Conservation (phyloP, 2,797 vertebrate species). For the Sandelia bainsii region DNA sequence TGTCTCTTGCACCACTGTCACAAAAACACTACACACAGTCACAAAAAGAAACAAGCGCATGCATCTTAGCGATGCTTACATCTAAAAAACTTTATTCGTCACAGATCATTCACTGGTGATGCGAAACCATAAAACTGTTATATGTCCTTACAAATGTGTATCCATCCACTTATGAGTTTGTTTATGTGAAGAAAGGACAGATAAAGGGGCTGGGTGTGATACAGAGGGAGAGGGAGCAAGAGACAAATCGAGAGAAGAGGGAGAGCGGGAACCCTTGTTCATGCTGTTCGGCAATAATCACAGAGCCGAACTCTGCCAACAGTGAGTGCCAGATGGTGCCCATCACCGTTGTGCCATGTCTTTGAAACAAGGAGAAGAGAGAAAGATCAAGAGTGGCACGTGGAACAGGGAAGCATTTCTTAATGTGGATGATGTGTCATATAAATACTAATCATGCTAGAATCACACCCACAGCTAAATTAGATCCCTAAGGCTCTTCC, state of each 20-base stretch:
- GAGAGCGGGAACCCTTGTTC: conserved; percentile 65
- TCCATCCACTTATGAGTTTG: conserved; percentile 53
- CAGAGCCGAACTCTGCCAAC: conserved; percentile 71
- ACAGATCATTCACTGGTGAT: conserved; percentile 37
- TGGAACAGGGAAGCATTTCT: conserved; percentile 71
- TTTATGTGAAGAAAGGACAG: conserved; percentile 59
- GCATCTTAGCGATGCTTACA: conserved; percentile 2
- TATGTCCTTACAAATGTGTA: conserved; percentile 43
- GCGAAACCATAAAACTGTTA: conserved; percentile 15
- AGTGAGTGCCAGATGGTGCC: conserved; percentile 80
- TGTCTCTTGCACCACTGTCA: conserved; percentile 9
- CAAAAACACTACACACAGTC: conserved; percentile 16
- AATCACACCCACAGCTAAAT: conserved; percentile 78
- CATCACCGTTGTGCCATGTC: conserved; percentile 72
- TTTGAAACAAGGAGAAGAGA: conserved; percentile 73
- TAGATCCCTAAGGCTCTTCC: conserved; percentile 72
- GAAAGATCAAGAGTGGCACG: conserved; percentile 74
- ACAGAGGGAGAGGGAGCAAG: conserved; percentile 33
- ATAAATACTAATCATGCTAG: conserved; percentile 80
- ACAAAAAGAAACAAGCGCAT: conserved; percentile 3
- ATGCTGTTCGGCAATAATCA: conserved; percentile 77
- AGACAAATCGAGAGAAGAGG: conserved; percentile 42
- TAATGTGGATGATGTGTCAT: conserved; percentile 81
- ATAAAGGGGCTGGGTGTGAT: conserved; percentile 57
- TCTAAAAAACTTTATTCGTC: conserved; percentile 11